Percentiles rank a stretch among this genome's conserved stretches.
phyloP scores from a whole-genome alignment of 2,888 invertebrate genomes.

The Thereva nobilitata region DNA sequence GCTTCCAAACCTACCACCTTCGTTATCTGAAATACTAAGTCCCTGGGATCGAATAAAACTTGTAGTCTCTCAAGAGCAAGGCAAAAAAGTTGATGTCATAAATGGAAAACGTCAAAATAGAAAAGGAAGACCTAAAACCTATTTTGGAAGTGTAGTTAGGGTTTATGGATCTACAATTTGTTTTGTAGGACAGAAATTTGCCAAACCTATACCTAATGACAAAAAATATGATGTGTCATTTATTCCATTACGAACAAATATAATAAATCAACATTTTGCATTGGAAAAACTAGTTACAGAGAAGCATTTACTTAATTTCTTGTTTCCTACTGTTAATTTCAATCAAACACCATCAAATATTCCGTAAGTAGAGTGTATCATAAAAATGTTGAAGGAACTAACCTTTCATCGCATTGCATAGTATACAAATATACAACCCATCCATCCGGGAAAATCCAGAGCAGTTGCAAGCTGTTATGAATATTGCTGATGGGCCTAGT shows the following conservation, averaged over 20 bases:
- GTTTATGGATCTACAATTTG: constrained; percentile 23
- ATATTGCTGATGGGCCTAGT: constrained; percentile 67
- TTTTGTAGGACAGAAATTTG: neutral
- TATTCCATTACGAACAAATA: constrained; percentile 48
- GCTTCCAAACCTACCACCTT: too few relatives aligned
- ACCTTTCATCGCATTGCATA: constrained; percentile 30
- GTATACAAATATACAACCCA: constrained; percentile 47
- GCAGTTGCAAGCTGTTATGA: constrained; percentile 68
- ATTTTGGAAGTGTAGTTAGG: constrained; percentile 22
- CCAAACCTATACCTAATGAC: neutral
- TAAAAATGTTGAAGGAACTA: neutral
- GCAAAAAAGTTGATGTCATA: too few relatives aligned
- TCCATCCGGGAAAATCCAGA: constrained; percentile 62
- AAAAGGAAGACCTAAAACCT: too few relatives aligned
- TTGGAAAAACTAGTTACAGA: constrained; percentile 44
- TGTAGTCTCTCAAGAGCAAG: too few relatives aligned
- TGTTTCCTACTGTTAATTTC: constrained; percentile 32
- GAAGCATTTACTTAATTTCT: constrained; percentile 10
- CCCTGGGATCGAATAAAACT: too few relatives aligned
- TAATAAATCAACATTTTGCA: constrained; percentile 53
- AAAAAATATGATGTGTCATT: constrained; percentile 45
- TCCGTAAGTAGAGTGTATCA: constrained; percentile 16
- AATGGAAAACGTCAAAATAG: too few relatives aligned
- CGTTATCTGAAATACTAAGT: too few relatives aligned
- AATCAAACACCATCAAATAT: neutral